Evolutionary conservation across 2,888 invertebrate species (phyloP).

Genomic region (Diploptera punctata): DNA sequence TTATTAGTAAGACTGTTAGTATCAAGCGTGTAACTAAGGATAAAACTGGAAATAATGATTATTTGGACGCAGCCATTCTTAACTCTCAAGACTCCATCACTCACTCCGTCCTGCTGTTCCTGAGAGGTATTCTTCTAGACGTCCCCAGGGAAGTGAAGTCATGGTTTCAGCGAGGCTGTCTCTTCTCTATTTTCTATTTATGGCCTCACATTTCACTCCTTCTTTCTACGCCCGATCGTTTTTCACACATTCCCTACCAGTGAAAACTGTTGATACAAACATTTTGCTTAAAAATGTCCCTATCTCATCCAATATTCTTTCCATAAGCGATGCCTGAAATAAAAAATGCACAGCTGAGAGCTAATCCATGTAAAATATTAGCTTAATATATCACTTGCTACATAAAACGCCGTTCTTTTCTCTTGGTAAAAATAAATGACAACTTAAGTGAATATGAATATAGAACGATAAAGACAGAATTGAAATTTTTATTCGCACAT

Average conservation of each 20-base stretch:
- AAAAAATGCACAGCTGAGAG: not conserved
- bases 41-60: too few relatives aligned
- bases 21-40: too few relatives aligned
- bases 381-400: not conserved
- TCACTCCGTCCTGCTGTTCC: not conserved
- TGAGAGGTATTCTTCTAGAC: not conserved
- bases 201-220: slow-evolving; percentile 4
- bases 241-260: not conserved
- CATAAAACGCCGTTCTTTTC: too few relatives aligned
- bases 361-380: not conserved
- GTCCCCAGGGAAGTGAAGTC: not conserved
- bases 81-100: not conserved
- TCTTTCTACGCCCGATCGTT: not conserved
- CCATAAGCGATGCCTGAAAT: not conserved
- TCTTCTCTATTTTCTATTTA: not conserved
- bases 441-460: too few relatives aligned
- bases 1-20: too few relatives aligned
- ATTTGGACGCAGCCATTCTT: too few relatives aligned
- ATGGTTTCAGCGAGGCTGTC: not conserved
- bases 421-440: too few relatives aligned
- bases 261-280: not conserved
- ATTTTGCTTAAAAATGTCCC: not conserved
- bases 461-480: too few relatives aligned
- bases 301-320: not conserved
- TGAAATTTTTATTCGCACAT: too few relatives aligned